Base-by-base conservation (phyloP, 2,113 vertebrate genomes). In the Phaethornis superciliosus region DNA sequence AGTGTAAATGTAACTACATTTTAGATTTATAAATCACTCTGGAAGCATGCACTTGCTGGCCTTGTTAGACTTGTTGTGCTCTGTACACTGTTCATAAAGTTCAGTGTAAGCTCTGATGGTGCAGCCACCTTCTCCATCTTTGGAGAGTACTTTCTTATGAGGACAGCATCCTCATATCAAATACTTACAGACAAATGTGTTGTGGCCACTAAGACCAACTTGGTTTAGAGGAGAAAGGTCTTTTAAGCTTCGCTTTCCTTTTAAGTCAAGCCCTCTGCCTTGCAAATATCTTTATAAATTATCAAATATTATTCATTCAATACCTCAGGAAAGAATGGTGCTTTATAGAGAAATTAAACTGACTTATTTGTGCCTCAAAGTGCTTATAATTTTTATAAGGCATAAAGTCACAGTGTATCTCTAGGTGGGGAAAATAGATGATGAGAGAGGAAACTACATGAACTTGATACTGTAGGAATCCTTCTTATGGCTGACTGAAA, bases 321-420 rank as follows among this genome's bases (percentile, higher is more conserved):
- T 47, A 28, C 80, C 68, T 83, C 27, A 51, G 79, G 94, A 90
- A 83, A 94, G 27, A 85, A 63, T 55, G 33, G 56, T 83, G 14
- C 32, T 88, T 78, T 59, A 77, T 8, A 81, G 82, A 90, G 32
- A 93, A 80, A 85, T 95, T 85, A 79, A 88, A 94, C 51, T 32
- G 47, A 83, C 59, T 81, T 89, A 81, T 76, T 89, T 90, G 37
- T 59, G 26, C 64, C 44, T 32, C 56, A 78, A 67, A 55, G 47
- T 59, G 56, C 55, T 63, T 90, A 78, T 28, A 94, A 85, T 59
- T 94, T 94, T 91, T 94, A 67, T 70, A 90, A 93, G 63, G 7
- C 26, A 47, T 47, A 78, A 81, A 85, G 83, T 40, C 76, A 65
- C 10, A 65, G 10, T 9, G 47, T 23, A 78, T 51, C 40, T 40